A percentile compares a stretch with the other conserved stretches of the same genome.
phyloP scores from a whole-genome alignment of 1,140 invertebrate species.

The Sesamia nonagrioides region DNA sequence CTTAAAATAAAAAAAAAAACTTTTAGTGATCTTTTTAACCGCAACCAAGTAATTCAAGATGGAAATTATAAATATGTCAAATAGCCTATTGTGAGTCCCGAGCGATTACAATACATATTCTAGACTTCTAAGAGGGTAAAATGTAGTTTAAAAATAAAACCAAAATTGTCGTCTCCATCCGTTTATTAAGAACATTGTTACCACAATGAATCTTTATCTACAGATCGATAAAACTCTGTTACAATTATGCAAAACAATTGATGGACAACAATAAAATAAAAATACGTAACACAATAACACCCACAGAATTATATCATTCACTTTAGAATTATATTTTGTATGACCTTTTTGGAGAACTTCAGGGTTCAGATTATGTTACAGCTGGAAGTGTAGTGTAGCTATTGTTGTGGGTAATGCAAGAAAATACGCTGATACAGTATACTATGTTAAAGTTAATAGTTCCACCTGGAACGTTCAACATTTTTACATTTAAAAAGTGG shows the following conservation, averaged over 20 bases:
- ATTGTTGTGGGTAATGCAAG: background rate
- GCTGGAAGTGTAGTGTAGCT: background rate
- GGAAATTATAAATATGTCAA: too few species aligned
- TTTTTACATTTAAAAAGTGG: too few species aligned
- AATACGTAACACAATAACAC: conserved; percentile 74
- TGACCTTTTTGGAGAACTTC: conserved; percentile 12
- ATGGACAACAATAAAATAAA: conserved; percentile 84
- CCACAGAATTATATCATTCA: conserved; percentile 40
- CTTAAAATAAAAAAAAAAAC: too few species aligned
- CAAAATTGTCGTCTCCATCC: conserved; percentile 66
- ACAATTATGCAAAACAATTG: conserved; percentile 82
- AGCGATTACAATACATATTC: too few species aligned
- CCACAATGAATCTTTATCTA: conserved; percentile 77
- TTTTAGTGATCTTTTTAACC: too few species aligned
- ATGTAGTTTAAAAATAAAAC: conserved; percentile 66
- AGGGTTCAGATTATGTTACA: background rate
- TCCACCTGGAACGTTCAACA: too few species aligned
- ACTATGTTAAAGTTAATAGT: background rate
- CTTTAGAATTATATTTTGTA: conserved; percentile 29
- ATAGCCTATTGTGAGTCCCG: too few species aligned
- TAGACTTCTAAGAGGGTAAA: too few species aligned
- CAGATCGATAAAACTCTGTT: conserved; percentile 84
- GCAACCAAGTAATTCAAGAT: too few species aligned
- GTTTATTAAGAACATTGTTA: conserved; percentile 85
- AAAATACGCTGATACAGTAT: too few species aligned